These are phyloP conservation scores for Cheilosia vulpina DNA, from an alignment of 2,888 invertebrate species.

Conservation along the genomic window DNA sequence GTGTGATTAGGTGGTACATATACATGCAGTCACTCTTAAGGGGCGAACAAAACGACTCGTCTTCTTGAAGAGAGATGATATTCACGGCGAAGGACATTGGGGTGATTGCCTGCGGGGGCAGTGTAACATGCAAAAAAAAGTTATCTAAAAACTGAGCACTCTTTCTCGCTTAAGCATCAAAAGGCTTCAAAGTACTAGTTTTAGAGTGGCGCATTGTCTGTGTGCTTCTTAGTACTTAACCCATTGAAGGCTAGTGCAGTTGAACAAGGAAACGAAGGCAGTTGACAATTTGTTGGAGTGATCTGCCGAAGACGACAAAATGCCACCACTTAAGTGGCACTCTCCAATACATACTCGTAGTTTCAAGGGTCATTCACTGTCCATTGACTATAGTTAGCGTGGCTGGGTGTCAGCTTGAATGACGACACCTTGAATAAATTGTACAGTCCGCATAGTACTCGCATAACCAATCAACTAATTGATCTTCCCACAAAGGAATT, in stretches of 20 bases:
- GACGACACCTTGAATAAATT: too few relatives aligned
- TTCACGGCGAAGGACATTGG: slow-evolving; percentile 49
- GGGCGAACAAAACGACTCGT: slow-evolving; percentile 1
- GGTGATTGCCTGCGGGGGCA: background rate
- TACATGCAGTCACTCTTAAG: background rate
- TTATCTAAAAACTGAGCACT: background rate
- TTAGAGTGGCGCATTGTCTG: background rate
- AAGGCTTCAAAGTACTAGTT: background rate
- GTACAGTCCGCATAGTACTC: too few relatives aligned
- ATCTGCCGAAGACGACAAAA: background rate
- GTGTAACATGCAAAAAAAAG: background rate
- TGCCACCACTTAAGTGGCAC: background rate
- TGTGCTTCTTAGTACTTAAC: background rate
- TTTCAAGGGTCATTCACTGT: background rate
- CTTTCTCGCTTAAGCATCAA: background rate
- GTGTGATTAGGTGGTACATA: slow-evolving; percentile 21
- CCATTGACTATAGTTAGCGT: background rate
- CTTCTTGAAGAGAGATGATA: slow-evolving; percentile 12
- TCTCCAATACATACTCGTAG: background rate
- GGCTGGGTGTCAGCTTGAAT: too few relatives aligned
- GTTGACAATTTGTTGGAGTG: background rate
- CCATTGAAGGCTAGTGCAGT: background rate
- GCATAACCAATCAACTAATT: background rate
- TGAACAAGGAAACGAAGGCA: background rate
- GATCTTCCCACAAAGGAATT: background rate